Percentiles rank a stretch among this genome's conserved stretches.
phyloP scores from a whole-genome alignment of 2,797 vertebrate genomes.

The Tauraco hartlaubi region DNA sequence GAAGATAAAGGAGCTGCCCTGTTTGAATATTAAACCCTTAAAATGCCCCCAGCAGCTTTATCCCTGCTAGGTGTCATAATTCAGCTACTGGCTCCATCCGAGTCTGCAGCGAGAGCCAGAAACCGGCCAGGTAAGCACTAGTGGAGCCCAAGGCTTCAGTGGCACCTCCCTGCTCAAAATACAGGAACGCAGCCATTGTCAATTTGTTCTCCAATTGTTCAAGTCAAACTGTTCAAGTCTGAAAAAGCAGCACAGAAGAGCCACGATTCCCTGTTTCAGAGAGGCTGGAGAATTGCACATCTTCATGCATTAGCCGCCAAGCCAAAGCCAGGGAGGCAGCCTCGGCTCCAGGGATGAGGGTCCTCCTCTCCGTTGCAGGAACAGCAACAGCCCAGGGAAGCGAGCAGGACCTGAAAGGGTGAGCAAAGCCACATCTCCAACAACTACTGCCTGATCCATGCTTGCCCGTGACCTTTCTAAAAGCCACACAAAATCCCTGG shows the following conservation, averaged over 20 bases:
- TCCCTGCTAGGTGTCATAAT: fast-evolving
- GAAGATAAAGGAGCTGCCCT: not conserved
- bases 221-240: not conserved
- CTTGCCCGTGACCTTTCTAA: not conserved
- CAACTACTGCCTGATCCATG: fast-evolving
- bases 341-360: not conserved
- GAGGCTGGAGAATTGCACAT: not conserved
- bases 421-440: fast-evolving
- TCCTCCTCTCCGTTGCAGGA: not conserved
- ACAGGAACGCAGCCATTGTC: not conserved
- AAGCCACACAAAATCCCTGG: not conserved
- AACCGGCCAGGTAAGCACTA: not conserved
- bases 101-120: not conserved
- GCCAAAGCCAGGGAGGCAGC: not conserved
- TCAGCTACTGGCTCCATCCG: not conserved
- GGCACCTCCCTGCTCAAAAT: not conserved
- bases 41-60: not conserved
- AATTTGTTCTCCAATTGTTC: not conserved
- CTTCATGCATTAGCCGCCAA: not conserved
- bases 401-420: not conserved
- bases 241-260: not conserved
- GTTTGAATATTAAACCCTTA: slow-evolving; percentile 35
- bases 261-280: fast-evolving
- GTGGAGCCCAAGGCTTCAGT: not conserved
- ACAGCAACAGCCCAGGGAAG: not conserved